Evolutionary conservation across 2,888 invertebrate species (phyloP).

Genomic region (Agrochola lychnidis): DNA sequence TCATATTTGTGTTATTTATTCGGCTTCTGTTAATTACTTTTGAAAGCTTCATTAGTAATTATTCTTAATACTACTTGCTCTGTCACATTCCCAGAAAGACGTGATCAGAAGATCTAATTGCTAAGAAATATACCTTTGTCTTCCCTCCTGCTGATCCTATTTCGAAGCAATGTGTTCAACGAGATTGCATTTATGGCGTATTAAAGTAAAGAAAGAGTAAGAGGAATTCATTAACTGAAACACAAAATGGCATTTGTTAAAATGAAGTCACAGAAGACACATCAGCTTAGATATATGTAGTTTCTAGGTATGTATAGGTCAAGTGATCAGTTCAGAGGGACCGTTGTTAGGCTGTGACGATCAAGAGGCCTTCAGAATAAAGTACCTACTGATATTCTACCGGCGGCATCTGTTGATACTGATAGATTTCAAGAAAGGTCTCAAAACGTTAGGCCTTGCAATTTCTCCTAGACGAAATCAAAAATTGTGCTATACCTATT

Average conservation of each 20-base stretch:
- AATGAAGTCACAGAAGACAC: background rate
- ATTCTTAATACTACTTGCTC: constrained; percentile 60
- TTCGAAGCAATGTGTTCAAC: constrained; percentile 55
- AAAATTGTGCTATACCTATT: too few relatives aligned
- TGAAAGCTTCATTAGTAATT: constrained; percentile 69
- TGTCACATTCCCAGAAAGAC: constrained; percentile 21
- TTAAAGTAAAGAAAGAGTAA: constrained; percentile 82
- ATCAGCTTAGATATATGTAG: background rate
- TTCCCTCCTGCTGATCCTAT: background rate
- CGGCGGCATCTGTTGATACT: constrained; percentile 16
- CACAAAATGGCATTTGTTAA: constrained; percentile 3
- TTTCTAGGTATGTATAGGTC: background rate
- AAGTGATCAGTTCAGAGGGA: constrained; percentile 4
- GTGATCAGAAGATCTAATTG: constrained; percentile 12
- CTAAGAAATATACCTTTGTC: background rate
- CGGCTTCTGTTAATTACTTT: constrained; percentile 54
- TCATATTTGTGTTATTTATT: constrained; percentile 49
- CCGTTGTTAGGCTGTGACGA: background rate
- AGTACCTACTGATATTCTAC: background rate
- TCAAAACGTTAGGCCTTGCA: too few relatives aligned
- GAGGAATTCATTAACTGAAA: constrained; percentile 85
- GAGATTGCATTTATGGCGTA: constrained; percentile 80
- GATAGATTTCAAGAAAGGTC: constrained; percentile 21
- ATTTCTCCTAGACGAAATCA: background rate
- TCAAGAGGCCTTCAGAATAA: constrained; percentile 6